Conservation (phyloP, 2,797 vertebrate genomes). For the Gobionotothen gibberifrons region DNA sequence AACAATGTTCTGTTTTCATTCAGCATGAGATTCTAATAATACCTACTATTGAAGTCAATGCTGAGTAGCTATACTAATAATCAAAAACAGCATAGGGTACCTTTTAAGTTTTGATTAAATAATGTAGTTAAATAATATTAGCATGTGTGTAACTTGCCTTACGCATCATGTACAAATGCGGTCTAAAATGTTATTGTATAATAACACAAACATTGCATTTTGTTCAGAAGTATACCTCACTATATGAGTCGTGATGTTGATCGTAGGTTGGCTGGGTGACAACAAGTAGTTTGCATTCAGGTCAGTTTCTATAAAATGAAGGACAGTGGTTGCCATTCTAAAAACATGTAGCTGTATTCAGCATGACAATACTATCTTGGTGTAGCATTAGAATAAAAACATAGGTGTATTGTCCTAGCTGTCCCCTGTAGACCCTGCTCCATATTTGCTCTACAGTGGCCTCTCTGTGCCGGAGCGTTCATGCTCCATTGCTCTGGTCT, state of each 20-base stretch:
- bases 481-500: constrained; percentile 73
- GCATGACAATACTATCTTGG: background rate
- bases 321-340: background rate
- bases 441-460: constrained; percentile 38
- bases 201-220: background rate
- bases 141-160: background rate
- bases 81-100: no score
- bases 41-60: no score
- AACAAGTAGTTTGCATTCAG: constrained; percentile 13
- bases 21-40: background rate
- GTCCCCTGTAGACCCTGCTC: constrained; percentile 28
- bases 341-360: background rate
- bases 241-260: no score
- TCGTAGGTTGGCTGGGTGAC: background rate
- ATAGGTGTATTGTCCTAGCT: background rate
- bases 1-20: background rate
- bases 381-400: constrained; percentile 10
- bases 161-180: background rate
- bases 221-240: background rate
- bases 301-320: background rate
- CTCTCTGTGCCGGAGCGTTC: constrained; percentile 24
- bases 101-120: background rate
- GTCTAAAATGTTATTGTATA: background rate
- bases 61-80: no score
- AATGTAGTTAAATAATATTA: background rate